phyloP scores from a whole-genome alignment of 2,113 vertebrate genomes.

The Hippopotamus amphibius region DNA sequence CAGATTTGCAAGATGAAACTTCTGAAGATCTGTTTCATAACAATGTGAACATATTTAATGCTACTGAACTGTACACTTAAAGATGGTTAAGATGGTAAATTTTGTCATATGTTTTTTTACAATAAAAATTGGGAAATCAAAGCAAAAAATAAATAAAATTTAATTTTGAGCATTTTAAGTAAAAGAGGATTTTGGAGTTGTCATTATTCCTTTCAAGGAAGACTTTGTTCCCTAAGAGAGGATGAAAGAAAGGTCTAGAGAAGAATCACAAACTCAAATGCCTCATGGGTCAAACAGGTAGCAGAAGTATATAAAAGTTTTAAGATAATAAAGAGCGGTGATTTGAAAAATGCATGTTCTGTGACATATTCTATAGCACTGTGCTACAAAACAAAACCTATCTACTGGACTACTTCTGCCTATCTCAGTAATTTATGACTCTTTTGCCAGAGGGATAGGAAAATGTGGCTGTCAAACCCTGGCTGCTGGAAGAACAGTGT shows the following conservation, averaged over 20 bases:
- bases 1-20: not conserved
- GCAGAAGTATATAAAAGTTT: not conserved
- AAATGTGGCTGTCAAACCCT: too few relatives aligned
- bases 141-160: not conserved
- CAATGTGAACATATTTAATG: not conserved
- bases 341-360: not conserved
- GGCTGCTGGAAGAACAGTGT: too few relatives aligned
- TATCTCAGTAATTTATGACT: too few relatives aligned
- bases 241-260: not conserved
- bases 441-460: too few relatives aligned
- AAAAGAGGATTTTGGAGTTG: not conserved
- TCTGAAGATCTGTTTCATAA: not conserved
- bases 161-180: not conserved
- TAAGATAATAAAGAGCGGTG: not conserved
- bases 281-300: not conserved
- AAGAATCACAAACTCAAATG: not conserved
- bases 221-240: not conserved
- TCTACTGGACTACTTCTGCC: not conserved
- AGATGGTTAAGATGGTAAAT: too few relatives aligned
- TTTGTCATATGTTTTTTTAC: not conserved
- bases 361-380: not conserved
- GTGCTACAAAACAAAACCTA: not conserved
- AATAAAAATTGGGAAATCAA: not conserved
- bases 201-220: not conserved
- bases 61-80: too few relatives aligned